Base-by-base conservation (phyloP, 2,113 vertebrate genomes). In the Corvus cornix region DNA sequence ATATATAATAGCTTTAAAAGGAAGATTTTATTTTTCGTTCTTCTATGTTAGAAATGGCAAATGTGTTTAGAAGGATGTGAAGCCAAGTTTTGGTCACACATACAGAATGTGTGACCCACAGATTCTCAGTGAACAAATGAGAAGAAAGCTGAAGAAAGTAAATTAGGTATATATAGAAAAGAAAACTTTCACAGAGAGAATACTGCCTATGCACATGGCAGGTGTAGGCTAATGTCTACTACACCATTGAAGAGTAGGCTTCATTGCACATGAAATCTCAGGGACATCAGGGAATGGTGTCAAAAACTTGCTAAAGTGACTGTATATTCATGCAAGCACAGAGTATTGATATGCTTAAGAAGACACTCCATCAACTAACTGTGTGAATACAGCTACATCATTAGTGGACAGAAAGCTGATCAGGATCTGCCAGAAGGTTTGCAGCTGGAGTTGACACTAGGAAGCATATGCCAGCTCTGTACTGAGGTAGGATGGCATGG, bases 171-270 rank as follows among this genome's bases (percentile, higher is more conserved):
- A 43, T 16, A 26, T 11, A 51, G 55, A 77, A 78, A 67, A 52
- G 3, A 74, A 35, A 58, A 35, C 27, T 79, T 63, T 48, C 62
- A 68, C 33, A 55, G 35, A 60, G 49, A 46, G 26, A 78, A 55
- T 19, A 58, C 7, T 26, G 23, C 33, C 44, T 93, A 26, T 39
- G 30, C 27, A 90, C 19, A 46, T 9, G 28, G 46, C 26, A 31
- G 0, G 0, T 44, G 12, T 43, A 46, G 22, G 10, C 10, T 56
- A 28, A 13, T 63, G 11, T 56, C 51, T 77, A 6, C 28, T 44
- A 31, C 9, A 18, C 23, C 43, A 30, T 0, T 52, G 43, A 78
- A 46, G 28, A 80, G 21, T 15, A 33, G 8, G 16, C 31, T 62
- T 89, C 64, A 67, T 44, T 66, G 46, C 27, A 28, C 15, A 9